Base-by-base conservation (phyloP, 2,797 vertebrate genomes). In the Chelon labrosus region DNA sequence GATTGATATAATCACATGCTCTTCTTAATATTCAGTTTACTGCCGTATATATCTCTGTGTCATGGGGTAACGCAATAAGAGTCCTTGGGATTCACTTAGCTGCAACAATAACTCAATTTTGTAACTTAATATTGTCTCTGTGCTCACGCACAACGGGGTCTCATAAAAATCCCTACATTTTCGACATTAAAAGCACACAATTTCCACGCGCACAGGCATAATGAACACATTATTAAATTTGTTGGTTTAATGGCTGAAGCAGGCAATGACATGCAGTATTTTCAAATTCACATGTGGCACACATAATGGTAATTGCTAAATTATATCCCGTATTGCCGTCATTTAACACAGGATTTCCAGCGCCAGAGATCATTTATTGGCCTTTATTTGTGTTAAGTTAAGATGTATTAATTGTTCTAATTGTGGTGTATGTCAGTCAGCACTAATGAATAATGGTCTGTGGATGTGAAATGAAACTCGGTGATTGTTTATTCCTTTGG, bases 161-260 rank as follows among this genome's bases (percentile, higher is more conserved):
- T 91, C 86, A 85, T 90, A 83, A 85, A 88, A 80, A 79, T 20
- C 16, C 12, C 19, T 13, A 63, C 47, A 52, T 80, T 81, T 87
- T 54, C 46, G 0, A 72, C 77, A 89, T 89, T 78, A 85, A 85
- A 86, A 86, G 81, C 50, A 51, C 65, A 84, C 69, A 64, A 50
- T 84, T 83, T 80, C 77, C 69, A 87, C 13, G 20, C 85, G 77
- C 75, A 42, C 74, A 79, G 57, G 57, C 79, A 65, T 91, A 94
- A 94, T 86, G 85, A 88, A 83, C 72, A 78, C 70, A 50, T 88
- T 84, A 93, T 93, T 91, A 70, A 84, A 94, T 93, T 85, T 80
- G 80, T 89, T 80, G 70, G 72, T 85, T 87, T 92, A 91, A 92
- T 88, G 87, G 84, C 73, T 80, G 84, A 89, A 90, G 82, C 74